Evolutionary conservation across 2,888 invertebrate species (phyloP).

Genomic region (Dendrolimus houi): DNA sequence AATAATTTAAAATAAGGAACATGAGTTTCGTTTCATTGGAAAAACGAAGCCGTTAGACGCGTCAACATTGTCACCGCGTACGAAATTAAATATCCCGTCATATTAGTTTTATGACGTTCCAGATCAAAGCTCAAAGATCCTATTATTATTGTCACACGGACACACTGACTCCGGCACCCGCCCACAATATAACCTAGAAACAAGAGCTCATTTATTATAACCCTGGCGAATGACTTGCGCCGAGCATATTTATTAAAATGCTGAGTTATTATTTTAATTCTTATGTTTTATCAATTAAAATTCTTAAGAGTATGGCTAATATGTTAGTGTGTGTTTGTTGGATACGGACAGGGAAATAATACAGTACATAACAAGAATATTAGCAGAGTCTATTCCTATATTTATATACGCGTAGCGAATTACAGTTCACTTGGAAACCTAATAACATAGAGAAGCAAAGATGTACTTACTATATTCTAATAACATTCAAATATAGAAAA

Average conservation of each 20-base stretch:
- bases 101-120: slow-evolving; percentile 16
- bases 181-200: slow-evolving; percentile 7
- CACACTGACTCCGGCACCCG: slow-evolving; percentile 2
- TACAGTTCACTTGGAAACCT: too few species aligned
- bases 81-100: slow-evolving; percentile 21
- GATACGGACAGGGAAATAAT: too few species aligned
- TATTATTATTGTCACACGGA: slow-evolving; percentile 15
- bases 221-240: slow-evolving; percentile 1
- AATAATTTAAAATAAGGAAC: neutral
- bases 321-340: too few species aligned
- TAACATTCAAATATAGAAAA: too few species aligned
- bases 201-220: slow-evolving; percentile 1
- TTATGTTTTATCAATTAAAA: neutral
- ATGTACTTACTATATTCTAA: too few species aligned
- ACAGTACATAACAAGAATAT: too few species aligned
- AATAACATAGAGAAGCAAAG: too few species aligned
- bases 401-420: too few species aligned
- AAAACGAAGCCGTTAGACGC: neutral
- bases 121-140: slow-evolving; percentile 19
- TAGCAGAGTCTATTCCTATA: too few species aligned
- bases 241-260: neutral
- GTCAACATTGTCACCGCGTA: slow-evolving; percentile 3
- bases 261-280: neutral
- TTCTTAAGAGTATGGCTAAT: too few species aligned
- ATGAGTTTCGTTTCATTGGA: neutral